Evolutionary conservation across 2,888 invertebrate genomes (phyloP), one percentile per base, ranked within the genome.

Genomic region (Ormyrus labotus): DNA sequence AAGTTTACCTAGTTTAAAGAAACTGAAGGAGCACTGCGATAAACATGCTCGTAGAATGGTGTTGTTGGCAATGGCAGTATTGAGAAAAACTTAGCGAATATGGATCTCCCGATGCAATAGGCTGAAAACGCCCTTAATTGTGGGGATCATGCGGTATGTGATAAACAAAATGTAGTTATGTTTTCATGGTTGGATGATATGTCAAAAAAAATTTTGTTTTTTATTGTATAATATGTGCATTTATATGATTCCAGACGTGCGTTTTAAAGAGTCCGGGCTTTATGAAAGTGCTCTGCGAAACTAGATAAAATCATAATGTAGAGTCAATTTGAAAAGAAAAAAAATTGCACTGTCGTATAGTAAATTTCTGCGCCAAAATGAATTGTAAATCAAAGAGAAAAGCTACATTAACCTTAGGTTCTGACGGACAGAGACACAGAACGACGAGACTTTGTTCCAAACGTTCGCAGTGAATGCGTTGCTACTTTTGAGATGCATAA

Each of bases 221-320:
- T 89, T 90, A 89, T 85, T 87, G 88, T 89, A 88, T 89, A 90
- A 90, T 90, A 90, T 89, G 89, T 90, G 87, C 87, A 89, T 90
- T 90, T 90, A 90, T 90, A 90, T 90, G 90, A 89, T 90, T 90
- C 89, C 89, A 90, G 90, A 89, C 88, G 86, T 87, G 87, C 88
- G 87, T 88, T 88, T 34, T 89, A 89, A 74, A 63, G 88, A 88
- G 85, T 89, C 87, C 89, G 88, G 87, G 87, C 88, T 89, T 86
- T 87, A 86, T 88, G 86, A 87, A 88, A 87, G 86, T 87, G 88
- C 87, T 88, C 88, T 87, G 86, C 86, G 84, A 87, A 86, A 87
- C 69, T 8, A 34, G 34, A 34, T 34, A 34, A 34, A 67, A 53
- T 48, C 45, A 55, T 47, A 10, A 63, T 47, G 47, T 19, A 48